These are phyloP conservation scores for Bolborhynchus lineola DNA, from an alignment of 2,113 vertebrate species.

Conservation along the genomic window DNA sequence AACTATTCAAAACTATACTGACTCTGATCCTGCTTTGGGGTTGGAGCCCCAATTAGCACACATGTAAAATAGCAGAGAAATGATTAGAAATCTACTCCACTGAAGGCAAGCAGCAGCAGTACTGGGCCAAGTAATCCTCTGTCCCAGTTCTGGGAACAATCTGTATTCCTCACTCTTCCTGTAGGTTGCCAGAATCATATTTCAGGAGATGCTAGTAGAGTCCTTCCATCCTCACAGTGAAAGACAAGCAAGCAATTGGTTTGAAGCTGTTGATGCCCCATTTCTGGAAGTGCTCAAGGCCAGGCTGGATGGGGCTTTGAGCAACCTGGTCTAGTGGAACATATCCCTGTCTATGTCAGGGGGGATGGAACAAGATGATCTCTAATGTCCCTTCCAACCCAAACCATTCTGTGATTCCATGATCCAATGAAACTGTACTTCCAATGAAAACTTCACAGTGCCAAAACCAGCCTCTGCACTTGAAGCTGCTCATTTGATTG, in stretches of 20 bases:
- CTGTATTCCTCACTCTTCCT: background rate
- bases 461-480: background rate
- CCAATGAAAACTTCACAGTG: background rate
- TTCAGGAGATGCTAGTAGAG: background rate
- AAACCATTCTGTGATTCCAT: background rate
- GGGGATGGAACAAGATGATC: background rate
- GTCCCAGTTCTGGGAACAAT: background rate
- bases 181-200: background rate
- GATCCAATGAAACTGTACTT: background rate
- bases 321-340: background rate
- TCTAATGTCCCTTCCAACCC: background rate
- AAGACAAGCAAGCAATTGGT: background rate
- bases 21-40: background rate
- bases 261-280: background rate
- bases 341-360: background rate
- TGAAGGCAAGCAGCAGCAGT: background rate
- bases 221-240: background rate
- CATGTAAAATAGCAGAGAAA: background rate
- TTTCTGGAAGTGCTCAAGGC: background rate
- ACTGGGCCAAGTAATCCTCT: constrained; percentile 3
- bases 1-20: background rate
- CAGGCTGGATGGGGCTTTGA: background rate
- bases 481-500: background rate
- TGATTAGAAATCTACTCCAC: background rate
- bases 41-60: background rate